Evolutionary conservation across 2,113 vertebrate genomes (phyloP), one percentile per base, ranked within the genome.

Genomic region (Oriolus oriolus): DNA sequence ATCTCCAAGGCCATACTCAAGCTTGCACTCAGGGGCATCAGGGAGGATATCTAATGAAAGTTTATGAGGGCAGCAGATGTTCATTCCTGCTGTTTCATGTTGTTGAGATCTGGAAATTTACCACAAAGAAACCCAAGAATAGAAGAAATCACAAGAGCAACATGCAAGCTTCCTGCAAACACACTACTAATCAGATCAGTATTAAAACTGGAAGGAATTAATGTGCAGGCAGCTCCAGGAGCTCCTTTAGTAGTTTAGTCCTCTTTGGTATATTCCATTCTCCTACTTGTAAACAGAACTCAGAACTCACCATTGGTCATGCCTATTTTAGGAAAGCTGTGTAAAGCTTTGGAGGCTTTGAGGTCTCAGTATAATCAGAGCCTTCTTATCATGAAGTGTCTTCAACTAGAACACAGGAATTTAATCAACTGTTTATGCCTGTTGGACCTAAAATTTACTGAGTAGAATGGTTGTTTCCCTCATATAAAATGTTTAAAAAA

Each of bases 11-110:
- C 63, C 57, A 74, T 28, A 74, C 37, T 89, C 31, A 57, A 75
- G 85, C 56, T 91, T 76, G 45, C 49, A 42, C 31, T 94, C 54
- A 60, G 49, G 94, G 42, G 42, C 60, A 69, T 12, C 31, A 84
- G 89, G 14, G 64, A 52, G 74, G 45, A 22, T 42, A 93, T 66
- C 31, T 77, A 84, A 90, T 71, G 64, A 33, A 84, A 56, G 61
- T 85, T 97, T 93, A 90, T 20, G 30, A 91, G 42, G 49, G 31
- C 28, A 94, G 63, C 63, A 92, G 77, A 90, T 88, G 87, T 78
- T 74, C 37, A 2, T 54, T 87, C 56, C 23, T 90, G 88, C 79
- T 93, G 77, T 89, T 91, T 71, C 22, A 22, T 59, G 24, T 7
- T 26, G 11, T 49, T 53, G 75, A 90, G 20, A 19, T 70, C 83